Conservation (phyloP, 2,113 vertebrate species). For the Myanophis thanlyinensis region DNA sequence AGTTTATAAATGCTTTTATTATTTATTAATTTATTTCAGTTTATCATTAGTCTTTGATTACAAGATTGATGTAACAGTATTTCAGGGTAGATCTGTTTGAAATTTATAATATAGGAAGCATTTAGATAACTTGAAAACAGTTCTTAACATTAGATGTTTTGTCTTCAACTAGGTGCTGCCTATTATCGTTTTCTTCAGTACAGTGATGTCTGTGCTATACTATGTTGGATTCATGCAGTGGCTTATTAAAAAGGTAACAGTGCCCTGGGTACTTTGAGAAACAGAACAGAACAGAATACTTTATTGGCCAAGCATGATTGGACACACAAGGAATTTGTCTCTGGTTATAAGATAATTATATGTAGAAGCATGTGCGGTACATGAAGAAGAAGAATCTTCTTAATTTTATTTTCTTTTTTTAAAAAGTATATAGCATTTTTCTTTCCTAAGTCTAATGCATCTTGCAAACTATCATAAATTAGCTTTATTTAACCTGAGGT, state of each 20-base stretch:
- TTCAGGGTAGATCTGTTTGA: background rate
- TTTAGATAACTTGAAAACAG: background rate
- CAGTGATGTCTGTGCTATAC: conserved; percentile 82
- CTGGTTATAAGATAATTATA: background rate
- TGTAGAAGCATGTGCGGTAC: background rate
- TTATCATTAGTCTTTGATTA: background rate
- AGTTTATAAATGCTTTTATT: background rate
- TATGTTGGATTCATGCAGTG: conserved; percentile 83
- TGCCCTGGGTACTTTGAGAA: background rate
- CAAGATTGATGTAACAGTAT: background rate
- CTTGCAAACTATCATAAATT: background rate
- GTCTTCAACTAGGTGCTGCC: conserved; percentile 76
- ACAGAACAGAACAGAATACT: too few species aligned
- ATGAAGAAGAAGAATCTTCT: background rate
- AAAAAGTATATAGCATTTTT: background rate
- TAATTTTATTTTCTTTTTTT: background rate
- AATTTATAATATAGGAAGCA: background rate
- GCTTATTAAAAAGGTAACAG: conserved; percentile 81
- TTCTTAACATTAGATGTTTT: conserved; percentile 18
- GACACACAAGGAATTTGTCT: background rate
- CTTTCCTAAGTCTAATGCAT: background rate
- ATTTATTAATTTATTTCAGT: background rate
- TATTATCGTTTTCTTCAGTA: conserved; percentile 85
- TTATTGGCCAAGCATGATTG: too few species aligned
- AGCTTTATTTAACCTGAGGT: background rate